Percentiles rank a stretch among this genome's conserved stretches.
phyloP scores from a whole-genome alignment of 2,113 vertebrate species.

The Chaenogobius annularis region DNA sequence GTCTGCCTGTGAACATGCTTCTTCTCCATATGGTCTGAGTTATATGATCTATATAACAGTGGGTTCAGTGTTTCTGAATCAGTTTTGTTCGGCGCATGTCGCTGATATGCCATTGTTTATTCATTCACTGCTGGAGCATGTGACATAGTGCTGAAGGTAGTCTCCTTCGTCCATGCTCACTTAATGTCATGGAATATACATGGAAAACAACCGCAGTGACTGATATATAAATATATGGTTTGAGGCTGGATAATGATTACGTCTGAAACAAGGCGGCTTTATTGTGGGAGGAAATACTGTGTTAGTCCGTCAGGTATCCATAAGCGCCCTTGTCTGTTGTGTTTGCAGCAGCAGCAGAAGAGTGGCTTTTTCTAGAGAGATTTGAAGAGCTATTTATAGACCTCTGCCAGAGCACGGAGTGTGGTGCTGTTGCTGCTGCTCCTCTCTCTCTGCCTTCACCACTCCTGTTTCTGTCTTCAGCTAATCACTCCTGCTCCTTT shows the following conservation, averaged over 20 bases:
- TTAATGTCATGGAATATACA: slow-evolving; percentile 30
- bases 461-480: slow-evolving; percentile 55
- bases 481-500: slow-evolving; percentile 38
- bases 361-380: slow-evolving; percentile 78
- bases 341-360: slow-evolving; percentile 77
- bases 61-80: background rate
- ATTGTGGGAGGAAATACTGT: slow-evolving; percentile 13
- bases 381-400: slow-evolving; percentile 84
- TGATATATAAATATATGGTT: background rate
- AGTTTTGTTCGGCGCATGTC: background rate
- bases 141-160: slow-evolving; percentile 23
- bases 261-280: slow-evolving; percentile 9
- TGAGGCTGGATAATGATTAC: background rate
- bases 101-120: background rate
- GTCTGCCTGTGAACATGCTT: slow-evolving; percentile 36
- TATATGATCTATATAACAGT: background rate
- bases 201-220: background rate
- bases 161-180: slow-evolving; percentile 21
- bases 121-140: slow-evolving; percentile 10
- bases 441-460: slow-evolving; percentile 47
- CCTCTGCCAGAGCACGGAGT: slow-evolving; percentile 75
- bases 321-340: slow-evolving; percentile 60
- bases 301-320: slow-evolving; percentile 39
- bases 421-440: slow-evolving; percentile 72
- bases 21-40: slow-evolving; percentile 8